phyloP scores from a whole-genome alignment of 2,888 invertebrate genomes.

The Epirrhoe alternata region DNA sequence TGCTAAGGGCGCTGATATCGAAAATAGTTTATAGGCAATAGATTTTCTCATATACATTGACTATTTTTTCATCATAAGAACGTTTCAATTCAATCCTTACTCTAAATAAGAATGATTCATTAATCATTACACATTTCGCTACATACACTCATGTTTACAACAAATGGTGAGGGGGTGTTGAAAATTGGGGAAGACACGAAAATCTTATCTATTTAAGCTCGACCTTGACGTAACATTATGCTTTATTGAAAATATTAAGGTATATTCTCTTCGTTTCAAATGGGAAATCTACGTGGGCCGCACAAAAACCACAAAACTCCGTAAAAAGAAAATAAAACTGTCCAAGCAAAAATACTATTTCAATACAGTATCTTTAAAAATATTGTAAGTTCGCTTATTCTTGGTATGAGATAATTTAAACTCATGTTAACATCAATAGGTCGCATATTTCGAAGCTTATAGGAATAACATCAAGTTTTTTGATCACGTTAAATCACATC shows the following conservation, averaged over 20 bases:
- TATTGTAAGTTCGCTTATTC: conserved; percentile 21
- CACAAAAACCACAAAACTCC: conserved; percentile 11
- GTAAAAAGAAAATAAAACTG: conserved; percentile 11
- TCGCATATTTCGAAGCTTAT: conserved; percentile 14
- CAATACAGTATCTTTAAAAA: conserved; percentile 17
- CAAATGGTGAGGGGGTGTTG: conserved; percentile 26
- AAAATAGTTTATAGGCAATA: conserved; percentile 14
- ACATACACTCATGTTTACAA: conserved; percentile 32
- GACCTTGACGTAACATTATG: conserved; percentile 50
- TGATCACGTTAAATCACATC: conserved; percentile 54
- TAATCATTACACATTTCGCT: conserved; percentile 23
- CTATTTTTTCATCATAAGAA: conserved; percentile 50
- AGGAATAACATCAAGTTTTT: conserved; percentile 27
- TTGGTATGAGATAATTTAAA: conserved; percentile 12
- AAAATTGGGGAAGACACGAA: conserved; percentile 55
- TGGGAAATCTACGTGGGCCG: conserved; percentile 8
- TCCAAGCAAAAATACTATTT: conserved; percentile 11
- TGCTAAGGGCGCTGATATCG: no score
- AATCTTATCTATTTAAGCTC: conserved; percentile 60
- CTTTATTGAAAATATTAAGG: conserved; percentile 31
- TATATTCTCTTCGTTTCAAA: conserved; percentile 16
- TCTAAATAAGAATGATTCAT: conserved; percentile 21
- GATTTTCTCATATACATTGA: conserved; percentile 35
- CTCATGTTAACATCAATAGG: conserved; percentile 19
- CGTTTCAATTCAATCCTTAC: conserved; percentile 44